Percentiles rank a stretch among this genome's conserved stretches.
Evolutionary conservation across 2,113 vertebrate genomes (phyloP).

Genomic region (Salvelinus namaycush): DNA sequence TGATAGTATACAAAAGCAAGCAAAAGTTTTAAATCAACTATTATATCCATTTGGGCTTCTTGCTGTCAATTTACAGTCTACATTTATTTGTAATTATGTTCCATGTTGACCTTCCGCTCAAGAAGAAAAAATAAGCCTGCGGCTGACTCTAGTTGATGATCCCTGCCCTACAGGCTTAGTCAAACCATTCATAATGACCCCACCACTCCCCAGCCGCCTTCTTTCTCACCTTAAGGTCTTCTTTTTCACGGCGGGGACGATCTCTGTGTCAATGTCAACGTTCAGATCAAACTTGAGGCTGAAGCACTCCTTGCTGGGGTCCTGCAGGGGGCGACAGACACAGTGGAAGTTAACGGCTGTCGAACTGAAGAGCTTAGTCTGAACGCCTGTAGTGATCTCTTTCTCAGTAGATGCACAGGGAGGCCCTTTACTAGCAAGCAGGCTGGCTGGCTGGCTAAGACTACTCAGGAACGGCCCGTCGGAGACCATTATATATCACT

Average conservation of each 20-base stretch:
- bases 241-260: constrained; percentile 92
- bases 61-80: too few species aligned
- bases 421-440: constrained; percentile 1
- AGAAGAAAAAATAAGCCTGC: too few species aligned
- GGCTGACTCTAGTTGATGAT: too few species aligned
- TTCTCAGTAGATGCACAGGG: constrained; percentile 48
- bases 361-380: constrained; percentile 7
- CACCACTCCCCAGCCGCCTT: background rate
- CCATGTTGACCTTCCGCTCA: background rate
- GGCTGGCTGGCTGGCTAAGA: too few species aligned
- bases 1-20: too few species aligned
- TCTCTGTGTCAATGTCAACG: constrained; percentile 83
- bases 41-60: too few species aligned
- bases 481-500: too few species aligned
- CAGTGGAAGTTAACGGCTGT: constrained; percentile 32
- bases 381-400: background rate
- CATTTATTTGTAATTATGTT: background rate
- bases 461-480: too few species aligned
- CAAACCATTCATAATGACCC: too few species aligned
- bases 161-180: too few species aligned
- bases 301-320: constrained; percentile 96
- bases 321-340: constrained; percentile 71
- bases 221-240: constrained; percentile 85
- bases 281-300: constrained; percentile 93
- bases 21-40: too few species aligned